A percentile compares a stretch with the other conserved stretches of the same genome.
These are phyloP conservation scores for Eucidaris tribuloides DNA, from an alignment of 35 echinoderm and acorn worm genomes.

Conservation along the genomic window DNA sequence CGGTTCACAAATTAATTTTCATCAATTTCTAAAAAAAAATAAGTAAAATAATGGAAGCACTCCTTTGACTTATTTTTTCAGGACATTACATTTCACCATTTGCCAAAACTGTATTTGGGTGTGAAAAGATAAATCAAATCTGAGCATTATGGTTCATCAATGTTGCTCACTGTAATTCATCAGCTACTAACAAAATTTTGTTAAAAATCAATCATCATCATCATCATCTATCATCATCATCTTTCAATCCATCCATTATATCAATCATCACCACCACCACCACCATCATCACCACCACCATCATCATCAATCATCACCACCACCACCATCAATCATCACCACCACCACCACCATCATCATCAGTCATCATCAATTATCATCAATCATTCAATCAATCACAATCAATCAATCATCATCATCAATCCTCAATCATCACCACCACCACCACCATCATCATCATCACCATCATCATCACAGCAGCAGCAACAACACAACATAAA, in stretches of 20 bases:
- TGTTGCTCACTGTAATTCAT: too few relatives aligned
- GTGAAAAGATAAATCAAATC: too few relatives aligned
- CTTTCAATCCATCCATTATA: neutral
- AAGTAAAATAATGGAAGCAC: too few relatives aligned
- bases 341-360: constrained; percentile 6
- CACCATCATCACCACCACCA: constrained; percentile 1
- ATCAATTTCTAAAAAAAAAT: too few relatives aligned
- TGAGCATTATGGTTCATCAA: too few relatives aligned
- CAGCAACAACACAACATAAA: too few relatives aligned
- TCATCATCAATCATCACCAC: neutral
- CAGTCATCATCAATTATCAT: neutral
- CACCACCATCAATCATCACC: constrained; percentile 10
- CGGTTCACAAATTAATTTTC: too few relatives aligned
- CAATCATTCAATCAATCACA: neutral
- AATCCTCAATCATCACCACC: neutral
- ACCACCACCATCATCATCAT: neutral
- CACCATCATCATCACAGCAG: neutral
- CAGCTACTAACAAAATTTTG: too few relatives aligned
- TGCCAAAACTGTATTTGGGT: too few relatives aligned
- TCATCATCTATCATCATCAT: constrained; percentile 44
- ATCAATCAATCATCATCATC: constrained; percentile 23
- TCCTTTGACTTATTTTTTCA: too few relatives aligned
- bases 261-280: neutral
- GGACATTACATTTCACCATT: too few relatives aligned
- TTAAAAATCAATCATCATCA: constrained; percentile 32